A percentile compares a stretch with the other conserved stretches of the same genome.
phyloP scores from a whole-genome alignment of 2,113 vertebrate genomes.

The Entomyzon cyanotis region DNA sequence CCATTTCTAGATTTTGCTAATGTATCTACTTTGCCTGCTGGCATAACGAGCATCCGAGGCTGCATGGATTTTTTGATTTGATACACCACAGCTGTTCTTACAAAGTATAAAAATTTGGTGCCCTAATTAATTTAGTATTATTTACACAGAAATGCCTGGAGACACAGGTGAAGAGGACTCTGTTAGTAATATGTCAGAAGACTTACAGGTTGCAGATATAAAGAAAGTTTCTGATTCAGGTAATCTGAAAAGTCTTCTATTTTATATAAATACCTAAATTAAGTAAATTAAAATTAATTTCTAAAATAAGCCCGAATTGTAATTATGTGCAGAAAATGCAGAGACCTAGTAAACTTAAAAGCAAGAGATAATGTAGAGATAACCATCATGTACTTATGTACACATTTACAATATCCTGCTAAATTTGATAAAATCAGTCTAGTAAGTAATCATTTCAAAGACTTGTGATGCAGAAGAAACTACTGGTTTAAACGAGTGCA shows the following conservation, averaged over 20 bases:
- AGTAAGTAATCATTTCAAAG: not conserved
- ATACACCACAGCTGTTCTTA: not conserved
- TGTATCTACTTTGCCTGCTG: not conserved
- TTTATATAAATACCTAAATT: not conserved
- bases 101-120: not conserved
- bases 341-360: not conserved
- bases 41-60: not conserved
- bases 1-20: not conserved
- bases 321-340: not conserved
- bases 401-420: not conserved
- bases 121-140: constrained; percentile 8
- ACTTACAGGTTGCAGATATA: constrained; percentile 32
- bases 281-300: not conserved
- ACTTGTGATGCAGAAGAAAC: not conserved
- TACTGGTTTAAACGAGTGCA: not conserved
- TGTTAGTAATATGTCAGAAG: constrained; percentile 54
- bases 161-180: constrained; percentile 61
- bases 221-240: constrained; percentile 61
- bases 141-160: constrained; percentile 61
- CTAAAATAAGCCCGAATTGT: not conserved
- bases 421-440: not conserved
- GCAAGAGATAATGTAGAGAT: not conserved
- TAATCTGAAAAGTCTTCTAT: constrained; percentile 33
- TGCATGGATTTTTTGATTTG: not conserved
- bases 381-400: not conserved